Evolutionary conservation across 30 jellyfish, hydroid and myxozoan genomes (phyloP).

Genomic region (Aurelia aurita): DNA sequence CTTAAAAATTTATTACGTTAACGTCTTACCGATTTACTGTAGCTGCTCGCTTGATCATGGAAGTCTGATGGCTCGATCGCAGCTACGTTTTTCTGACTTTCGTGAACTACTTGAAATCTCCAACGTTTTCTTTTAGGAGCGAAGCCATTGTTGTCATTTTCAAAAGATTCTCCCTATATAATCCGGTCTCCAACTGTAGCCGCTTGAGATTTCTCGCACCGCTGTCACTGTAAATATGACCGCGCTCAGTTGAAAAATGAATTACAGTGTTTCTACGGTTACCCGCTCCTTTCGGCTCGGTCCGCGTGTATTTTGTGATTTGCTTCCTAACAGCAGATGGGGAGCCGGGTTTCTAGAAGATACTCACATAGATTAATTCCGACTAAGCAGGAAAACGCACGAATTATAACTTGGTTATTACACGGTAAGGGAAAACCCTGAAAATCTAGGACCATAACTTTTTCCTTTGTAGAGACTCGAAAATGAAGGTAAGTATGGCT

Average conservation of each 20-base stretch:
- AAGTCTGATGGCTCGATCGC: too few species aligned
- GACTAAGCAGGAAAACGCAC: too few species aligned
- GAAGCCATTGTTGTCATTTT: neutral
- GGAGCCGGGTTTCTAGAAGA: neutral
- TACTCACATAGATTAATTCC: neutral
- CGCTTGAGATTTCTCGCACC: neutral
- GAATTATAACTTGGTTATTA: too few species aligned
- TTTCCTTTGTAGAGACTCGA: too few species aligned
- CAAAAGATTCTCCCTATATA: neutral
- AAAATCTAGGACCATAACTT: too few species aligned
- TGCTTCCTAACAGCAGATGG: conserved; percentile 3
- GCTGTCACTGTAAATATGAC: neutral
- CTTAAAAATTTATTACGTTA: too few species aligned
- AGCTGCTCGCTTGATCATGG: too few species aligned
- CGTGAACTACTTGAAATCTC: too few species aligned
- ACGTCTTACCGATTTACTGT: too few species aligned
- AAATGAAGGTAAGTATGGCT: too few species aligned
- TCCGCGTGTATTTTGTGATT: neutral
- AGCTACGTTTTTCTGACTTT: too few species aligned
- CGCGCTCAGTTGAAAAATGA: conserved; percentile 2
- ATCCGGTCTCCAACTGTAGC: neutral
- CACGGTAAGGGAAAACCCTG: too few species aligned
- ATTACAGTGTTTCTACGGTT: neutral
- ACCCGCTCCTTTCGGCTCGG: conserved; percentile 2
- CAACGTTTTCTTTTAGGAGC: neutral